Evolutionary conservation across 2,888 invertebrate genomes (phyloP), one percentile per base, ranked within the genome.

Genomic region (Phengaris arion): DNA sequence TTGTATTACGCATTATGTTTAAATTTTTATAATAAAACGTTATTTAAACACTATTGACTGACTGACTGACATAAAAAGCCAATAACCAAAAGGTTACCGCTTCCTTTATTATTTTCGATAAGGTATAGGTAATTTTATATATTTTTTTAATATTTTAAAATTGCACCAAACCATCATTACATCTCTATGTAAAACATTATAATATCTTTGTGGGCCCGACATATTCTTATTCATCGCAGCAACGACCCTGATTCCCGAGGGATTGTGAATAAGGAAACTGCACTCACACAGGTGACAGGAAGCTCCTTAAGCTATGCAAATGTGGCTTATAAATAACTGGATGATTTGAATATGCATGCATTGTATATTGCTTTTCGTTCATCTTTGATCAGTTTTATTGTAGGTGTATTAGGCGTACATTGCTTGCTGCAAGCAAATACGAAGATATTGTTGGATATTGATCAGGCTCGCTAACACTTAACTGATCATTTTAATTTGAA

Each of bases 251-350:
- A 64, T 64, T 35, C 64, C 64, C 35, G 51, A 15, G 51, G 51
- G 70, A 70, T 51, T 70, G 64, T 51, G 70, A 70, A 70, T 70
- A 51, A 70, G 70, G 70, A 70, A 70, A 70, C 70, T 51, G 51
- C 64, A 35, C 64, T 64, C 64, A 64, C 52, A 52, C 64, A 64
- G 64, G 64, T 64, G 64, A 35, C 64, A 64, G 64, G 64, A 64
- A 64, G 64, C 64, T 64, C 22, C 64, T 45, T 64, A 64, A 45
- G 64, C 64, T 64, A 64, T 64, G 64, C 64, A 64, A 64, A 64
- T 64, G 64, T 64, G 64, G 64, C 64, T 64, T 64, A 64, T 64
- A 45, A 64, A 64, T 64, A 64, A 35, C 64, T 64, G 64, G 35
- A 64, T 64, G 59, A 59, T 22, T 59, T 52, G 52, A 9, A 52